Evolutionary conservation across 1,140 invertebrate species (phyloP).

Genomic region (honey bee (Apis mellifera)): DNA sequence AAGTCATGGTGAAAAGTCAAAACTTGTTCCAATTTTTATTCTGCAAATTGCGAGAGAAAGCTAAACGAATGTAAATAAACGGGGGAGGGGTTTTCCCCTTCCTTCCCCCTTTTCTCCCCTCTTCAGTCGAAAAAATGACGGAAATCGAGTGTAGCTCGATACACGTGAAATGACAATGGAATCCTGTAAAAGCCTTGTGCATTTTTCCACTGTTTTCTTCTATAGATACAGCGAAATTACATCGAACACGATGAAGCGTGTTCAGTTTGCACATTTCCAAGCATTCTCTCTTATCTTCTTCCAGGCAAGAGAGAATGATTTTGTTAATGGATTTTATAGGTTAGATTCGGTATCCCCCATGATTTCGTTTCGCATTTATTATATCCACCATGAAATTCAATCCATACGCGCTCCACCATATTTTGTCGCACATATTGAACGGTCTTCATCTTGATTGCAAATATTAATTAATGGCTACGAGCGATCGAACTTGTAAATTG

Average conservation of each 20-base stretch:
- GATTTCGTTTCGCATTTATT: not conserved
- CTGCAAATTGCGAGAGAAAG: not conserved
- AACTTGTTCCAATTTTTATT: not conserved
- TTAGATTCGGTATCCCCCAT: conserved; percentile 22
- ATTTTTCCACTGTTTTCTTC: not conserved
- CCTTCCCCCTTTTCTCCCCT: not conserved
- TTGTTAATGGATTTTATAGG: conserved; percentile 44
- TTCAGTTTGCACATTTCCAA: conserved; percentile 16
- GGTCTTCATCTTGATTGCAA: not conserved
- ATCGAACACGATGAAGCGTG: not conserved
- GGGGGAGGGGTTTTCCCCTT: not conserved
- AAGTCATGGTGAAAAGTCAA: not conserved
- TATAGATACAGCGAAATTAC: conserved; percentile 16
- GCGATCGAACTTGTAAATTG: not conserved
- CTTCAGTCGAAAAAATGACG: not conserved
- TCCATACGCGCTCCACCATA: conserved; percentile 14
- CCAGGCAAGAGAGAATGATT: not conserved
- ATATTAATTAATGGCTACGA: not conserved
- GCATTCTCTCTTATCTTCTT: conserved; percentile 4
- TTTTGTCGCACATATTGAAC: conserved; percentile 31
- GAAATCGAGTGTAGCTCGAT: not conserved
- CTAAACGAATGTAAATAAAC: conserved; percentile 1
- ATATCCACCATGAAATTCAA: conserved; percentile 3
- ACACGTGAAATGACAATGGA: not conserved
- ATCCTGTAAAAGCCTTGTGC: not conserved